Evolutionary conservation across 2,113 vertebrate genomes (phyloP), one percentile per base, ranked within the genome.

Genomic region (Argyrosomus japonicus): DNA sequence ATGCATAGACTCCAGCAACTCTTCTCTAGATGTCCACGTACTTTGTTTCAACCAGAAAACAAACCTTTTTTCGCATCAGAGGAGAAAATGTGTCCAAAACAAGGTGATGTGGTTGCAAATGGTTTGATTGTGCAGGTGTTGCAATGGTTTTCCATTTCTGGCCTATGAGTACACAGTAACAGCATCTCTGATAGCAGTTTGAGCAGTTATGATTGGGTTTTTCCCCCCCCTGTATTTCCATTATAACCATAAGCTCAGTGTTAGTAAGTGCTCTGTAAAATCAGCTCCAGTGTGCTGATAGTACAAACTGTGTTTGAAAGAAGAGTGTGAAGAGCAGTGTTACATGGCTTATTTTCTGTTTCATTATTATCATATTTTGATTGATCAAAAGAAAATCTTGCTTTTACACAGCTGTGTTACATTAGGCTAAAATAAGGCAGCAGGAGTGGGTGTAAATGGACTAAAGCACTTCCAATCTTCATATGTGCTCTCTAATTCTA

Each of bases 61-160:
- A 2, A 2, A 1, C 29, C 27, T 2, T 32, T 13, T 17, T 51
- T 63, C 10, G 10, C 32, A 2, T 27, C 19, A 51, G 56, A 13
- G 43, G 40, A 53, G 45, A 25, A 40, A 36, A 19, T 19, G 29
- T 62, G 60, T 9, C 3, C 2, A 17, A 54, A 17, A 53, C 57
- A 23, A 12, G 29, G 25, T 23, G 40, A 53, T 23, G 5, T n/a
- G 57, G n/a, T 32, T 40, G 73, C 18, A 63, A 65, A 27, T 72
- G 27, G 27, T 32, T 23, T 65, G 8, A 53, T 18, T 47, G 25
- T 56, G 60, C 17, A 64, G 36, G 60, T 5, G 14, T 19, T 23
- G 25, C 13, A 69, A 45, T 29, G 63, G 21, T 47, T 78, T 70
- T 69, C 40, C 21, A 48, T 73, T 60, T 67, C 7, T 40, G 6